Percentiles rank a stretch among this genome's conserved stretches.
Conservation (phyloP, 2,113 vertebrate species). For the Falco punctatus region DNA sequence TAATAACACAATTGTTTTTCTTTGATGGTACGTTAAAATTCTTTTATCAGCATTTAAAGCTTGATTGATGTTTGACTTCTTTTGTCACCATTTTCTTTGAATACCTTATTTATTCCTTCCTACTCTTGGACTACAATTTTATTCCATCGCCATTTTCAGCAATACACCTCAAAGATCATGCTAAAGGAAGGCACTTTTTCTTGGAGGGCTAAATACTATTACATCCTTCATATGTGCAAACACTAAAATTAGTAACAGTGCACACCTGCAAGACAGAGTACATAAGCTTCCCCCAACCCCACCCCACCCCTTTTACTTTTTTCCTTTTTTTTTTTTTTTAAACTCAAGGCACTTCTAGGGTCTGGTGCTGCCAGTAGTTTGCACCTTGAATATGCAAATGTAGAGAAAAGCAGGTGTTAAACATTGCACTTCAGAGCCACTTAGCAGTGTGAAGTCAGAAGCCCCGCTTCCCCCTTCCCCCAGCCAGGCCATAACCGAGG, state of each 20-base stretch:
- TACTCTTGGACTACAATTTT: background rate
- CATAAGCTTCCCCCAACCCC: too few relatives aligned
- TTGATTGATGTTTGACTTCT: conserved; percentile 28
- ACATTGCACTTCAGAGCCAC: background rate
- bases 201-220: background rate
- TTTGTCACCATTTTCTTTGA: conserved; percentile 8
- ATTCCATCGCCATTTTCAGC: background rate
- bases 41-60: conserved; percentile 37
- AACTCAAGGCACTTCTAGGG: background rate
- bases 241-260: background rate
- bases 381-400: background rate
- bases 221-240: background rate
- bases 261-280: background rate
- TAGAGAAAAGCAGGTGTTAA: background rate
- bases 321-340: background rate
- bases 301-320: background rate
- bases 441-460: background rate
- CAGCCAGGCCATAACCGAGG: background rate
- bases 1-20: conserved; percentile 34
- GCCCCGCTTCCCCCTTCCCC: background rate
- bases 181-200: background rate
- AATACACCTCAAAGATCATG: background rate
- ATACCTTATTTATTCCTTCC: background rate
- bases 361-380: background rate
- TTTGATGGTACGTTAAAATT: conserved; percentile 28